These are phyloP conservation scores for Mythimna vitellina DNA, from an alignment of 2,888 invertebrate species.

Conservation along the genomic window DNA sequence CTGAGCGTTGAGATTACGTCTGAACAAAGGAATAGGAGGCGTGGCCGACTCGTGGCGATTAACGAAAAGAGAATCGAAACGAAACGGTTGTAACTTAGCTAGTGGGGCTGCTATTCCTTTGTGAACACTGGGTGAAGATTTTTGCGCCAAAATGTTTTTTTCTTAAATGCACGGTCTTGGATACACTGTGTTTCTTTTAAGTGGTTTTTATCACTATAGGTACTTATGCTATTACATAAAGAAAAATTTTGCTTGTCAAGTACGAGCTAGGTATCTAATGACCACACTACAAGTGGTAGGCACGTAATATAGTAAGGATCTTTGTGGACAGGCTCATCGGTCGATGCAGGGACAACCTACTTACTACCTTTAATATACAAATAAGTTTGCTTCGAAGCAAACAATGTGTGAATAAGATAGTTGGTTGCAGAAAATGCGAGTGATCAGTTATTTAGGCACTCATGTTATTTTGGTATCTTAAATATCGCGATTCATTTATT, in stretches of 20 bases:
- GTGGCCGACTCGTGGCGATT: no score
- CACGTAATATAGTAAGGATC: not conserved
- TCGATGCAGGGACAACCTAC: not conserved
- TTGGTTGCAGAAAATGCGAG: not conserved
- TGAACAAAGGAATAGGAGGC: no score
- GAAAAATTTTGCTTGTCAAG: not conserved
- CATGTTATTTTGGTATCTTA: not conserved
- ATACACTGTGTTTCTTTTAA: not conserved
- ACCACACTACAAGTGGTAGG: not conserved
- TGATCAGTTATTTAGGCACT: not conserved
- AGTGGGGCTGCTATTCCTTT: constrained; percentile 34
- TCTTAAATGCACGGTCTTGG: not conserved
- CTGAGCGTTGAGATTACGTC: no score
- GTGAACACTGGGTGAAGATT: not conserved
- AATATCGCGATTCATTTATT: not conserved
- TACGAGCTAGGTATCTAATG: no score
- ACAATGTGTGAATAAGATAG: not conserved
- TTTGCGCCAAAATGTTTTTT: not conserved
- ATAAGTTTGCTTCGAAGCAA: not conserved
- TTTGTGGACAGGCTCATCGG: not conserved
- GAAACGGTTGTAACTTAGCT: no score
- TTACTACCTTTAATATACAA: not conserved
- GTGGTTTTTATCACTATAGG: not conserved
- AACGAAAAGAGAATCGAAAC: no score
- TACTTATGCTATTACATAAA: constrained; percentile 12